These are phyloP conservation scores for Phasia obesa DNA, from an alignment of 2,888 invertebrate genomes.

Conservation along the genomic window DNA sequence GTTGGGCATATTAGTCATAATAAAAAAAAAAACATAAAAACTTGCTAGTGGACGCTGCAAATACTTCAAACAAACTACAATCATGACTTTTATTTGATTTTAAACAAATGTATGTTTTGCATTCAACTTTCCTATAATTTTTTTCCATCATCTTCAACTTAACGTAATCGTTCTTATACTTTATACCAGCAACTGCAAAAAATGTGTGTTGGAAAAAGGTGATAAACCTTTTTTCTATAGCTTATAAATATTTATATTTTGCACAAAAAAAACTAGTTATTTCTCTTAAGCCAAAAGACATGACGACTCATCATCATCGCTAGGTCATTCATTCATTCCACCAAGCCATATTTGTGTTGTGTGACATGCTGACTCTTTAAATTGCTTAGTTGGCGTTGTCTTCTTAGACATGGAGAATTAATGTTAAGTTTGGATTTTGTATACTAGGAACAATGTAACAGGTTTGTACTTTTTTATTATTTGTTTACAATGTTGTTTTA, in stretches of 20 bases:
- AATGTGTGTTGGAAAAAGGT: conserved; percentile 38
- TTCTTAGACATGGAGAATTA: conserved; percentile 23
- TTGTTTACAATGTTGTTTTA: neutral
- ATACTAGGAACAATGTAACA: conserved; percentile 37
- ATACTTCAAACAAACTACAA: neutral
- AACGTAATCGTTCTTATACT: conserved; percentile 36
- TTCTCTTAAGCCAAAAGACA: conserved; percentile 25
- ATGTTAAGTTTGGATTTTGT: conserved; percentile 30
- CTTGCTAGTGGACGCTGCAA: no score
- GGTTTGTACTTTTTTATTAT: neutral
- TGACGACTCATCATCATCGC: conserved; percentile 16
- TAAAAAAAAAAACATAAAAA: no score
- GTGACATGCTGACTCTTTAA: conserved; percentile 29
- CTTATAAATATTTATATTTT: conserved; percentile 59
- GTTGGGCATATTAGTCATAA: no score
- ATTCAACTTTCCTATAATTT: conserved; percentile 38
- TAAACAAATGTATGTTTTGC: conserved; percentile 31
- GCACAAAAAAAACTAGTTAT: conserved; percentile 43
- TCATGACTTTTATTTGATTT: conserved; percentile 22
- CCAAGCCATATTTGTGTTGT: conserved; percentile 24
- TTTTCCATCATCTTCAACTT: conserved; percentile 6
- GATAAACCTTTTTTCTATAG: conserved; percentile 62
- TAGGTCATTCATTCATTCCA: conserved; percentile 42
- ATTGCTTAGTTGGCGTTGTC: conserved; percentile 18
- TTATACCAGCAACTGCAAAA: conserved; percentile 28